Base-by-base conservation (phyloP, 2,888 invertebrate species). In the Eilema depressum region DNA sequence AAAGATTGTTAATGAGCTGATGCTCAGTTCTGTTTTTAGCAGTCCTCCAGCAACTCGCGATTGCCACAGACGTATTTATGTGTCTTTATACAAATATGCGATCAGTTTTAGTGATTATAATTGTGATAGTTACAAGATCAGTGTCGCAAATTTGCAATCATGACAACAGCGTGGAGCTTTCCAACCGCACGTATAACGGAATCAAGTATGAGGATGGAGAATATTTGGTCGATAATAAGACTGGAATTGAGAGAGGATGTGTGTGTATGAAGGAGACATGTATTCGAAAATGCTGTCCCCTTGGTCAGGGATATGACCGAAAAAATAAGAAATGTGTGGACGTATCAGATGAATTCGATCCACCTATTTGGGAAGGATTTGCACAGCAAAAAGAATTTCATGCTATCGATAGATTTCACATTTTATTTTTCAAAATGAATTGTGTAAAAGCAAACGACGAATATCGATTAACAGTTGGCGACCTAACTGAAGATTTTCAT, bases 241-340 rank as follows among this genome's bases (percentile, higher is more conserved):
- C 80, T 0, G 77, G 84, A 1, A 63, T 63, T 5, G 74, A 86
- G 59, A 83, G 88, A 74, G 91, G 89, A 0, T 93, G 92, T 79
- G 68, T 88, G 3, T 92, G 91, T 65, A 77, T 75, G 2, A 89
- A 89, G 41, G 79, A 85, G 37, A 77, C 59, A 2, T 93, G 92
- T 70, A 61, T 90, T 0, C 73, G 84, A 1, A 94, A 94, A 71
- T 94, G 94, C 47, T 94, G 94, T 66, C 90, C 90, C 0, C 73
- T 82, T 0, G 92, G 93, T 0, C 76, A 75, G 12, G 89, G 78
- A 0, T 90, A 88, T 64, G 28, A 71, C 25, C 17, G 25, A 23
- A 37, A 20, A 28, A 60, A 20, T 10, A 33, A 30, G 14, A 28
- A 11, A 30, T 71, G 71, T 53, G 23, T 57, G 10, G 14, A 63